These are phyloP conservation scores for Zapornia atra DNA, from an alignment of 2,113 vertebrate genomes.

Conservation along the genomic window DNA sequence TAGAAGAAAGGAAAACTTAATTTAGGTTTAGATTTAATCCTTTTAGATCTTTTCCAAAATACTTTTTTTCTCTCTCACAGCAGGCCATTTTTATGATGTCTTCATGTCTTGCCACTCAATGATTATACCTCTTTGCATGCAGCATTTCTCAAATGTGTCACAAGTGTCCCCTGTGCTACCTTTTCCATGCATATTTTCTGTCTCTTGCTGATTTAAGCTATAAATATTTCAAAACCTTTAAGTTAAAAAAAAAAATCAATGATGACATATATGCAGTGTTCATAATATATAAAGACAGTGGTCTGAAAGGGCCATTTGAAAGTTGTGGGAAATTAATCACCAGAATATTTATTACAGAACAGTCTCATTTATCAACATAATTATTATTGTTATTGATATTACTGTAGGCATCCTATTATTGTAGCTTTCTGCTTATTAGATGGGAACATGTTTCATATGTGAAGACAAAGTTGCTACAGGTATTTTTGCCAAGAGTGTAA, in stretches of 20 bases:
- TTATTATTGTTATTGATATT: slow-evolving; percentile 26
- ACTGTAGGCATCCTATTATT: not conserved
- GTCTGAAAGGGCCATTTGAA: slow-evolving; percentile 5
- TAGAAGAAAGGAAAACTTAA: not conserved
- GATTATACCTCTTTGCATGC: not conserved
- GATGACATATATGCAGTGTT: not conserved
- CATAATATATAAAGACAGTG: not conserved
- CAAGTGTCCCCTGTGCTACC: not conserved
- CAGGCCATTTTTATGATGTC: not conserved
- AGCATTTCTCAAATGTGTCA: not conserved
- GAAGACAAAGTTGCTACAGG: not conserved
- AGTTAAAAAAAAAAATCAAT: not conserved
- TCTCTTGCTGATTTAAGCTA: not conserved
- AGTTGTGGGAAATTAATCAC: slow-evolving; percentile 6
- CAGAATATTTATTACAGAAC: not conserved
- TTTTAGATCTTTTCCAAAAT: not conserved
- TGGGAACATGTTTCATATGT: not conserved
- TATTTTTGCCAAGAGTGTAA: not conserved
- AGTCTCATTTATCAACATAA: slow-evolving; percentile 4
- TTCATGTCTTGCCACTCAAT: not conserved
- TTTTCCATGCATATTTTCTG: not conserved
- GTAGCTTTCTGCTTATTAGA: not conserved
- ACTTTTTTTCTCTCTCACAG: not conserved
- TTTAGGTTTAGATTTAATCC: not conserved
- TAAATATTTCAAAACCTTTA: slow-evolving; percentile 8